These are phyloP conservation scores for Acanthurus lineatus DNA, from an alignment of 2,797 vertebrate species.

Conservation along the genomic window DNA sequence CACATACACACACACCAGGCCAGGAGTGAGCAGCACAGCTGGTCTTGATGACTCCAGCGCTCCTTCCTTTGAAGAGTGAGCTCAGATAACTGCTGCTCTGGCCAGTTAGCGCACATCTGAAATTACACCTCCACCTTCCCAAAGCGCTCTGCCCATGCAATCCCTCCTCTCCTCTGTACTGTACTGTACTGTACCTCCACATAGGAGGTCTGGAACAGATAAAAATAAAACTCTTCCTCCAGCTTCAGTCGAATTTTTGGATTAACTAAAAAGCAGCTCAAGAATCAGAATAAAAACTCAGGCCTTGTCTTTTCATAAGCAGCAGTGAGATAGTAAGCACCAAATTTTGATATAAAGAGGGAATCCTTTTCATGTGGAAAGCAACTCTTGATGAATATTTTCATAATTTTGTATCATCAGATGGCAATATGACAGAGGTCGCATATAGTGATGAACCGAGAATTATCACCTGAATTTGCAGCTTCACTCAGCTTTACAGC, in stretches of 20 bases:
- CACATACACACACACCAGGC: slow-evolving; percentile 14
- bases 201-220: slow-evolving; percentile 23
- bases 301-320: not conserved
- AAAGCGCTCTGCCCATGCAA: slow-evolving; percentile 38
- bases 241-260: not conserved
- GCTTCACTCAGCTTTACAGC: not conserved
- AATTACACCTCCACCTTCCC: slow-evolving; percentile 81
- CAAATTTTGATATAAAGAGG: not conserved
- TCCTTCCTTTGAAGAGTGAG: slow-evolving; percentile 67
- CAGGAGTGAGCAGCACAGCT: slow-evolving; percentile 83
- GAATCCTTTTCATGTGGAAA: not conserved
- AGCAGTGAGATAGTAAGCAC: not conserved
- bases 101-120: slow-evolving; percentile 72
- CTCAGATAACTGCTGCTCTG: slow-evolving; percentile 78
- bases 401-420: too few species aligned
- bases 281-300: not conserved
- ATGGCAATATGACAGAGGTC: not conserved
- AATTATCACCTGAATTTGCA: not conserved
- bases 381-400: not conserved
- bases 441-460: not conserved
- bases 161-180: not conserved
- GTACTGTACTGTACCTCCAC: slow-evolving; percentile 23
- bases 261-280: slow-evolving; percentile 26
- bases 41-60: slow-evolving; percentile 69
- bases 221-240: slow-evolving; percentile 25